Conservation (phyloP, 1,140 invertebrate genomes). For the Drosophila neocordata region DNA sequence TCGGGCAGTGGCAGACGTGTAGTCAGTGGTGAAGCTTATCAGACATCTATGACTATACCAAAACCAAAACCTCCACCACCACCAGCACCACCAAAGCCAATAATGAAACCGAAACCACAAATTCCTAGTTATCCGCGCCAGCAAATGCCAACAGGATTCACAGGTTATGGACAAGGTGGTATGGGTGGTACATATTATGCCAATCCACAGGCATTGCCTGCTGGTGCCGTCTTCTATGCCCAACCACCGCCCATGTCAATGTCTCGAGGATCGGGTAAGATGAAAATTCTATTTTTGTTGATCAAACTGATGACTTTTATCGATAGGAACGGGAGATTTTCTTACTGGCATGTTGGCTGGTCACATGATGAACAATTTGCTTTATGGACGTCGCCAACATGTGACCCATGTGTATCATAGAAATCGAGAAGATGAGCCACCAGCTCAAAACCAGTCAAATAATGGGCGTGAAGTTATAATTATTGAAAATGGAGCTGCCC, state of each 20-base stretch:
- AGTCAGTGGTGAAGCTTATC: conserved; percentile 67
- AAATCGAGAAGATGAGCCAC: conserved; percentile 27
- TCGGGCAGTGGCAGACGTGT: conserved; percentile 55
- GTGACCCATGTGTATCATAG: conserved; percentile 44
- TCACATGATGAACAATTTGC: conserved; percentile 53
- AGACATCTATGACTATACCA: conserved; percentile 62
- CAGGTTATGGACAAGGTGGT: conserved; percentile 24
- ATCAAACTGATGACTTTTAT: not conserved
- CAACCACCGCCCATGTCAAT: conserved; percentile 60
- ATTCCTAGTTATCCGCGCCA: conserved; percentile 56
- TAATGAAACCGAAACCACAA: conserved; percentile 54
- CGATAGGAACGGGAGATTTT: conserved; percentile 49
- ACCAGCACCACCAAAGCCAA: conserved; percentile 35
- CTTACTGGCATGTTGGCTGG: conserved; percentile 61
- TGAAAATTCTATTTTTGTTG: not conserved
- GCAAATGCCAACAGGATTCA: conserved; percentile 60
- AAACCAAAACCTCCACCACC: conserved; percentile 64
- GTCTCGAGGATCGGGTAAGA: conserved; percentile 49
- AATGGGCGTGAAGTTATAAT: conserved; percentile 61
- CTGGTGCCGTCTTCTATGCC: conserved; percentile 62
- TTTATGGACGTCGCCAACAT: conserved; percentile 50
- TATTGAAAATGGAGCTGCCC: conserved; percentile 57
- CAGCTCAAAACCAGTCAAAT: conserved; percentile 7
- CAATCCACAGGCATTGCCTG: conserved; percentile 58
- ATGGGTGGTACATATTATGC: conserved; percentile 54